A percentile compares a stretch with the other conserved stretches of the same genome.
Evolutionary conservation across 2,113 vertebrate genomes (phyloP).

Genomic region (Scomber scombrus): DNA sequence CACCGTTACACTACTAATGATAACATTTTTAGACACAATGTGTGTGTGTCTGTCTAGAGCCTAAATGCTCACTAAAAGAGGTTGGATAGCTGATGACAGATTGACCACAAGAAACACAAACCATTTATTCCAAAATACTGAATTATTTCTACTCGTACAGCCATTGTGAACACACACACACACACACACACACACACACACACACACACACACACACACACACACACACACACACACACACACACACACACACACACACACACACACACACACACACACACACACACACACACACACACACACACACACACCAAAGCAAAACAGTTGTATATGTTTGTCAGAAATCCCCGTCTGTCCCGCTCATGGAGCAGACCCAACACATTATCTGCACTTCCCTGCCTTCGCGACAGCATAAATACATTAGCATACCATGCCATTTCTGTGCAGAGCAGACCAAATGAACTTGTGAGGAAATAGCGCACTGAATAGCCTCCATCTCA

Average conservation of each 20-base stretch:
- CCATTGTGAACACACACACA: background rate
- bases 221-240: background rate
- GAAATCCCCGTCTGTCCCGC: conserved; percentile 20
- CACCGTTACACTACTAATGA: no score
- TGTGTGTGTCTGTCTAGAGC: no score
- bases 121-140: background rate
- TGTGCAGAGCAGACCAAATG: conserved; percentile 36
- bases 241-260: background rate
- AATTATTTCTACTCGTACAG: background rate
- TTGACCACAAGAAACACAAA: background rate
- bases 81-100: background rate
- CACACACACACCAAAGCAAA: background rate
- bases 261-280: no score
- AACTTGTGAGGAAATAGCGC: conserved; percentile 41
- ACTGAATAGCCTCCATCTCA: conserved; percentile 46
- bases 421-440: conserved; percentile 49
- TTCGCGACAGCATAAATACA: conserved; percentile 45
- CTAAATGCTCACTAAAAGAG: background rate
- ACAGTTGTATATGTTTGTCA: conserved; percentile 30
- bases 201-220: background rate
- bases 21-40: no score
- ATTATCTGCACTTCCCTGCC: conserved; percentile 16
- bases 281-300: background rate
- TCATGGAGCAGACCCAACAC: conserved; percentile 8
- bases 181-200: background rate